phyloP scores from a whole-genome alignment of 2,113 vertebrate species.

The Antechinus flavipes region DNA sequence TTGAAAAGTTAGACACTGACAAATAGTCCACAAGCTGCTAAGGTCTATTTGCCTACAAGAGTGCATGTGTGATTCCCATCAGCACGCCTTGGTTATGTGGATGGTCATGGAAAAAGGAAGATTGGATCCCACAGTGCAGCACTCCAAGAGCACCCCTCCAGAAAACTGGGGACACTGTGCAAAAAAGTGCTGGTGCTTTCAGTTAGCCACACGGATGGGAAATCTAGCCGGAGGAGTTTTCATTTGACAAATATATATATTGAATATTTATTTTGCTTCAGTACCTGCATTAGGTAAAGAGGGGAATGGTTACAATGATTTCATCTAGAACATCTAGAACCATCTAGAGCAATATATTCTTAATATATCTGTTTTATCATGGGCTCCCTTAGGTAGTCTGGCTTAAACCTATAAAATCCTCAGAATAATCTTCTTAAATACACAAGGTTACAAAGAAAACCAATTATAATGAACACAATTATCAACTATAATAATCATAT shows the following conservation, averaged over 20 bases:
- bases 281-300: neutral
- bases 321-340: neutral
- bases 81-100: neutral
- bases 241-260: neutral
- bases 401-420: neutral
- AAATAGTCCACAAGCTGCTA: neutral
- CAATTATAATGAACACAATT: neutral
- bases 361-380: neutral
- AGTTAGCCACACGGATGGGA: neutral
- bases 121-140: neutral
- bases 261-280: neutral
- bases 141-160: neutral
- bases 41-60: conserved; percentile 43
- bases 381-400: neutral
- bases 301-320: neutral
- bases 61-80: neutral
- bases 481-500: neutral
- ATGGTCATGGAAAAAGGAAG: neutral
- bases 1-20: conserved; percentile 57
- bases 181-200: neutral
- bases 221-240: neutral
- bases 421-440: neutral
- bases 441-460: neutral
- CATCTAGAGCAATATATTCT: neutral
- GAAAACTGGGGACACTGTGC: neutral